A percentile compares a stretch with the other conserved stretches of the same genome.
These are phyloP conservation scores for Adrianichthys oophorus DNA, from an alignment of 2,797 vertebrate genomes.

Conservation along the genomic window DNA sequence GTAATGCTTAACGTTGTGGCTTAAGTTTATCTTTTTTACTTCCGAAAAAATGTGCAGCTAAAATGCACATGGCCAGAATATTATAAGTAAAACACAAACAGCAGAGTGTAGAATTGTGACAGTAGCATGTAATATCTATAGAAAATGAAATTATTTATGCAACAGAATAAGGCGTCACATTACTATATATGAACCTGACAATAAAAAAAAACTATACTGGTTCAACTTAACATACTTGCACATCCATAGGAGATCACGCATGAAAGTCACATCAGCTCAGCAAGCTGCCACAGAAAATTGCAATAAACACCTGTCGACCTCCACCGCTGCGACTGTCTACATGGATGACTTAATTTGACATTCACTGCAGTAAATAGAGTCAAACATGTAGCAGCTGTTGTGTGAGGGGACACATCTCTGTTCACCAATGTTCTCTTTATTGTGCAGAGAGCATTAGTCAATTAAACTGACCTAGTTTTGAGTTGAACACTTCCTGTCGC, in stretches of 20 bases:
- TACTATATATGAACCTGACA: not conserved
- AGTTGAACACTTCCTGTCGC: constrained; percentile 25
- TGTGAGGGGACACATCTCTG: constrained; percentile 11
- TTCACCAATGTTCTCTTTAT: constrained; percentile 31
- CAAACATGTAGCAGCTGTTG: constrained; percentile 29
- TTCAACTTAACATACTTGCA: constrained; percentile 7
- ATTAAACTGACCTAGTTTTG: constrained; percentile 63
- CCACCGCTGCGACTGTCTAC: constrained; percentile 32
- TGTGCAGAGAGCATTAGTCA: constrained; percentile 39
- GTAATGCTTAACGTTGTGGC: constrained; percentile 29
- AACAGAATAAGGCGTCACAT: not conserved
- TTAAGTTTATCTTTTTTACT: constrained; percentile 30
- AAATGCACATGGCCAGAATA: constrained; percentile 21
- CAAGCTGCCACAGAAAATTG: constrained; percentile 17
- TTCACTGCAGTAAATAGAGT: constrained; percentile 3
- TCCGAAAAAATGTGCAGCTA: constrained; percentile 29
- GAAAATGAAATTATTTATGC: not conserved
- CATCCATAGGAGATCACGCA: constrained; percentile 37
- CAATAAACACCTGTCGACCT: constrained; percentile 46
- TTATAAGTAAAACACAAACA: constrained; percentile 19
- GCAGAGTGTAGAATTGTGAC: constrained; percentile 9
- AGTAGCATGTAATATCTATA: not conserved
- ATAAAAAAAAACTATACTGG: constrained; percentile 7
- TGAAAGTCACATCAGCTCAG: constrained; percentile 40
- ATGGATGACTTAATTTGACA: constrained; percentile 5